Conservation (phyloP, 2,888 invertebrate genomes). For the Orthosia gracilis region DNA sequence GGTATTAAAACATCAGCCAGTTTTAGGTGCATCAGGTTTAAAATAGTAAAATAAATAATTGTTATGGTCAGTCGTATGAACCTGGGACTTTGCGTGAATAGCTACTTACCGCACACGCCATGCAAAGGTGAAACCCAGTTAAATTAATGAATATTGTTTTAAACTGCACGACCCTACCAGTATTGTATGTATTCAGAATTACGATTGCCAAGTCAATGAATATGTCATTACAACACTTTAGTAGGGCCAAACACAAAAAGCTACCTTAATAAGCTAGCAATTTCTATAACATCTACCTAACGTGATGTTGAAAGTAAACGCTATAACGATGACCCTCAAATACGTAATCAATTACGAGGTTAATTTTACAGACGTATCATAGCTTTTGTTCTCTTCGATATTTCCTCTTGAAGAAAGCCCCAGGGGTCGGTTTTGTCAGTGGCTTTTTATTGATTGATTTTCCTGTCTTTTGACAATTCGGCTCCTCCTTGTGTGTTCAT, state of each 20-base stretch:
- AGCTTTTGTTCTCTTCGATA: slow-evolving; percentile 28
- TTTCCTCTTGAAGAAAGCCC: slow-evolving; percentile 37
- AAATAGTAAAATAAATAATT: no score
- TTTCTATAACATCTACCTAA: neutral
- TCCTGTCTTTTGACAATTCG: slow-evolving; percentile 46
- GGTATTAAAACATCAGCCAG: neutral
- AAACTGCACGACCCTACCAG: no score
- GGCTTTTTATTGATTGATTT: slow-evolving; percentile 55
- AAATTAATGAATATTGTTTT: no score
- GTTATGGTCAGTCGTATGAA: no score
- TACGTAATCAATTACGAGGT: slow-evolving; percentile 46
- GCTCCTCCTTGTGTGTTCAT: slow-evolving; percentile 36
- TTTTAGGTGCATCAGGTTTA: no score
- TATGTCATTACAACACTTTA: no score
- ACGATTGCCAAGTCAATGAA: neutral
- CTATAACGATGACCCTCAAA: slow-evolving; percentile 16
- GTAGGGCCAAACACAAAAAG: neutral
- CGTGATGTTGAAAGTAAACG: neutral
- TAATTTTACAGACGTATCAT: slow-evolving; percentile 41
- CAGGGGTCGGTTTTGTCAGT: slow-evolving; percentile 41
- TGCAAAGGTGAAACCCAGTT: no score
- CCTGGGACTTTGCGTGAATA: no score
- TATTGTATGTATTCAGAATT: neutral
- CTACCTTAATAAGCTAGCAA: neutral
- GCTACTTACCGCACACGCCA: no score